Conservation (phyloP, 2,113 vertebrate genomes). For the Dendrocopos noguchii region DNA sequence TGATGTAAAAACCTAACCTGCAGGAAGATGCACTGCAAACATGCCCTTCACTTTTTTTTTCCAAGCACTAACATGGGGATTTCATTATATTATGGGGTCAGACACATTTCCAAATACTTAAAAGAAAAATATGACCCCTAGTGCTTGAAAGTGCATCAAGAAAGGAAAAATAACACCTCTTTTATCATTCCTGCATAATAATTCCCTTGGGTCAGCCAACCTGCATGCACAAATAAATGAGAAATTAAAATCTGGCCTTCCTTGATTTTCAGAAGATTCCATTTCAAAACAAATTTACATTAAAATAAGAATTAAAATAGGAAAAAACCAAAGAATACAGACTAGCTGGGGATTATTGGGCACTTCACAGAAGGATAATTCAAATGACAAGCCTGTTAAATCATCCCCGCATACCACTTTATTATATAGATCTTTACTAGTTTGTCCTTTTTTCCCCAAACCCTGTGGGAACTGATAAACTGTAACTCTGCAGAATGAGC, state of each 20-base stretch:
- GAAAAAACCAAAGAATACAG: background rate
- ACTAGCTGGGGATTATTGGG: background rate
- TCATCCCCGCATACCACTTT: background rate
- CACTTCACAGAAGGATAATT: conserved; percentile 26
- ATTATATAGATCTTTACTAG: background rate
- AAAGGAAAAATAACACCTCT: background rate
- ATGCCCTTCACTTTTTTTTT: background rate
- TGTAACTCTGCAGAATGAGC: background rate
- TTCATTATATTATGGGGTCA: conserved; percentile 11
- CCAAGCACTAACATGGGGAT: background rate
- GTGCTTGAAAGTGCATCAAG: background rate
- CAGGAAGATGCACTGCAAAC: background rate
- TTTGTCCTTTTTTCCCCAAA: conserved; percentile 4
- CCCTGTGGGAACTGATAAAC: conserved; percentile 10
- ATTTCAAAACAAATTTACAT: conserved; percentile 1
- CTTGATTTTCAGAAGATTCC: background rate
- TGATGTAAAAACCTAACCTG: background rate
- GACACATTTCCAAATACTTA: background rate
- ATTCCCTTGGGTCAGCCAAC: background rate
- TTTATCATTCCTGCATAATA: background rate
- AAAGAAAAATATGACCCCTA: conserved; percentile 1
- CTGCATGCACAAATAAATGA: background rate
- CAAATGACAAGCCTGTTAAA: conserved; percentile 42
- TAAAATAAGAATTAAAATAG: background rate
- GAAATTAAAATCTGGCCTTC: background rate